Percentiles rank a stretch among this genome's conserved stretches.
Evolutionary conservation across 2,888 invertebrate genomes (phyloP).

Genomic region (Thera britannica): DNA sequence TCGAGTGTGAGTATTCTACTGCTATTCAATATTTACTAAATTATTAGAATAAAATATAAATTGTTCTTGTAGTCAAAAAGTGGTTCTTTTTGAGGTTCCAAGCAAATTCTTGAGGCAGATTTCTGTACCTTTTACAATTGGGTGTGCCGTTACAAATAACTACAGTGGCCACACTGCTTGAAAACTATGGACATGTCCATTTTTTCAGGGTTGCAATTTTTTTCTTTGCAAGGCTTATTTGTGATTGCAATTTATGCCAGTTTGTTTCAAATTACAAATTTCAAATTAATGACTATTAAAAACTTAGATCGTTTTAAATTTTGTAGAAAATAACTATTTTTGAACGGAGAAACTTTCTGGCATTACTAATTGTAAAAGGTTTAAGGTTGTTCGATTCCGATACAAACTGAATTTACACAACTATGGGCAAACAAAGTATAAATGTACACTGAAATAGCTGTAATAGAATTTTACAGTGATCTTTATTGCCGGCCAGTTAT

Average conservation of each 20-base stretch:
- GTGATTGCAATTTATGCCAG: conserved; percentile 18
- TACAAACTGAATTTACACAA: too few relatives aligned
- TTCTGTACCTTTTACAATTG: conserved; percentile 35
- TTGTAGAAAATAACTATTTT: neutral
- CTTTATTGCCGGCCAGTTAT: too few relatives aligned
- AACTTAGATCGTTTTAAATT: neutral
- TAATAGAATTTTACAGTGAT: too few relatives aligned
- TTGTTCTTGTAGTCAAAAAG: conserved; percentile 6
- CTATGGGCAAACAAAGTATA: too few relatives aligned
- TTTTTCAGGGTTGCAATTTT: too few relatives aligned
- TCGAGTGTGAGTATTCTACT: neutral
- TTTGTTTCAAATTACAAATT: conserved; percentile 13
- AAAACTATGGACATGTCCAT: neutral
- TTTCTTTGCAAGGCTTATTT: conserved; percentile 7
- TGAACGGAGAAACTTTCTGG: conserved; percentile 15
- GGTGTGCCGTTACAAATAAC: conserved; percentile 25
- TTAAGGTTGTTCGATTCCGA: too few relatives aligned
- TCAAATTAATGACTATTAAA: neutral
- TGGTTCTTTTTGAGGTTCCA: conserved; percentile 57
- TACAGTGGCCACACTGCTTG: conserved; percentile 13
- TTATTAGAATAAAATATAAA: neutral
- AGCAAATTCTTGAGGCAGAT: conserved; percentile 48
- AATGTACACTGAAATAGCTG: too few relatives aligned
- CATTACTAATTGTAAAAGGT: conserved; percentile 3
- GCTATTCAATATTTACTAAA: neutral